Conservation (phyloP, 2,113 vertebrate genomes). For the Tragulus kanchil region DNA sequence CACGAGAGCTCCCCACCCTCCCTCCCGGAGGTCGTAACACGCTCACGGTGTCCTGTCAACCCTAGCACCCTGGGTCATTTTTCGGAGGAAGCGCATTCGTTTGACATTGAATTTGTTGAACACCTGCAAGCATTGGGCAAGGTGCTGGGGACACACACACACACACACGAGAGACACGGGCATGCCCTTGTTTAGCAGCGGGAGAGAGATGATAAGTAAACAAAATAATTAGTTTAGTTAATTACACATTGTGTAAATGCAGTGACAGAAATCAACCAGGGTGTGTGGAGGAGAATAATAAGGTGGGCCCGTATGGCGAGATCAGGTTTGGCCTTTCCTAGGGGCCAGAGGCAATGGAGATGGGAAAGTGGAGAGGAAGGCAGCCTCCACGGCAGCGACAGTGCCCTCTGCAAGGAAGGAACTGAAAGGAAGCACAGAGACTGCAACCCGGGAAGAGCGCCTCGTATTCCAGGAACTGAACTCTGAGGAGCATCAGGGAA, state of each 20-base stretch:
- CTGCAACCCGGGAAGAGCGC: neutral
- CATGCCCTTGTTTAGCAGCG: neutral
- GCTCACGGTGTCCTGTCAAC: neutral
- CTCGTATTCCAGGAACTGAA: conserved; percentile 49
- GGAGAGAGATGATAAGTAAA: conserved; percentile 46
- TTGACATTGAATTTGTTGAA: neutral
- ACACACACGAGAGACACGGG: neutral
- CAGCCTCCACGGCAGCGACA: neutral
- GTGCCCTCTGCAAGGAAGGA: neutral
- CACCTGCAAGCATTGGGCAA: neutral
- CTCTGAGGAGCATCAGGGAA: neutral
- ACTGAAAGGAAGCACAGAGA: neutral
- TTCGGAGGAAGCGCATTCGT: neutral
- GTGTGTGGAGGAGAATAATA: conserved; percentile 30
- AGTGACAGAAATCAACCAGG: neutral
- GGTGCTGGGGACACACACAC: neutral
- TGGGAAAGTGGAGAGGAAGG: neutral
- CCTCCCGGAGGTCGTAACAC: neutral
- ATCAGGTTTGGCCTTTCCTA: neutral
- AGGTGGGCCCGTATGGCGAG: neutral
- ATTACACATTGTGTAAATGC: conserved; percentile 23
- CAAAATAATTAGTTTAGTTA: conserved; percentile 56
- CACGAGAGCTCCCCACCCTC: neutral
- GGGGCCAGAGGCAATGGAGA: neutral
- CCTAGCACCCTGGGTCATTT: neutral